Conservation (phyloP, 2,888 invertebrate genomes). For the Dyspetes luteomarginatus region DNA sequence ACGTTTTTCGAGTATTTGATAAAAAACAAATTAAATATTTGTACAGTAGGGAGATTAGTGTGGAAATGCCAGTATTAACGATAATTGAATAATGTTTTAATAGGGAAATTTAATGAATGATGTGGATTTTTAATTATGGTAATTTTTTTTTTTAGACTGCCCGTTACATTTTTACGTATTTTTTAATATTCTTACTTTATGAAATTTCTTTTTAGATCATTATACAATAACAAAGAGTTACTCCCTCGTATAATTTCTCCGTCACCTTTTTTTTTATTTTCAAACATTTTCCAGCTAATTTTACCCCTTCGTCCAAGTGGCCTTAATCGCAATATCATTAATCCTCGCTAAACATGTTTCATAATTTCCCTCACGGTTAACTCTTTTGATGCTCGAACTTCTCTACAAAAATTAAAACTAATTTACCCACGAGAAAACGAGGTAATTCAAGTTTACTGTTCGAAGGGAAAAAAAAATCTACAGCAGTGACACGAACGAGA, state of each 20-base stretch:
- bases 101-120: not conserved
- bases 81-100: not conserved
- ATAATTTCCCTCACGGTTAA: not conserved
- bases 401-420: slow-evolving; percentile 11
- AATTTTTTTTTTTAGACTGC: not conserved
- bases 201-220: not conserved
- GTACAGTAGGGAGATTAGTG: too few species aligned
- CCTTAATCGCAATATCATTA: slow-evolving; percentile 26
- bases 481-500: not conserved
- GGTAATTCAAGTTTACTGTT: not conserved
- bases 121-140: not conserved
- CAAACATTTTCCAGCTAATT: not conserved
- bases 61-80: too few species aligned
- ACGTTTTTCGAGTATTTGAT: too few species aligned
- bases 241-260: slow-evolving; percentile 19
- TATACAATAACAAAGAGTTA: slow-evolving; percentile 61
- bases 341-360: slow-evolving; percentile 22
- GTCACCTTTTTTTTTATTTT: not conserved
- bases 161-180: not conserved
- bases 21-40: too few species aligned
- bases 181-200: not conserved
- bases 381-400: not conserved
- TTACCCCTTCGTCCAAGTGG: not conserved
- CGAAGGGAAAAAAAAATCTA: not conserved
- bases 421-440: slow-evolving; percentile 9